Percentiles rank a stretch among this genome's conserved stretches.
phyloP scores from a whole-genome alignment of 2,113 vertebrate genomes.

The Antechinus stuartii region DNA sequence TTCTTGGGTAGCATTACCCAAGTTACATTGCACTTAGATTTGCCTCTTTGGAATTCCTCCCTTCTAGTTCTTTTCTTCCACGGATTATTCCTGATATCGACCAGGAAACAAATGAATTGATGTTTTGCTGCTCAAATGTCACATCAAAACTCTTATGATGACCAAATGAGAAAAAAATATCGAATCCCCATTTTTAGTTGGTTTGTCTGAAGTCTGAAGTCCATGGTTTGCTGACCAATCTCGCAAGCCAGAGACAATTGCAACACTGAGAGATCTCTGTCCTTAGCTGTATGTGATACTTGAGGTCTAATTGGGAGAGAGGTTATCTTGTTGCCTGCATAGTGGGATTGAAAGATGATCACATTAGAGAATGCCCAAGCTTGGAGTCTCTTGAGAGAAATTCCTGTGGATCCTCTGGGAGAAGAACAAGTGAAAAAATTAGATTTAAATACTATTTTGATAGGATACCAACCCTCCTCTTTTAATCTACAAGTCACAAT shows the following conservation, averaged over 20 bases:
- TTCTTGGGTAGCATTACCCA: not conserved
- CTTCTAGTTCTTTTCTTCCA: not conserved
- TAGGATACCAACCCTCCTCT: conserved; percentile 44
- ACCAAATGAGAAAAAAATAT: conserved; percentile 1
- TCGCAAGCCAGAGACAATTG: not conserved
- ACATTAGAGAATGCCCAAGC: not conserved
- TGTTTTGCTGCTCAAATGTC: conserved; percentile 3
- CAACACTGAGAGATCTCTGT: not conserved
- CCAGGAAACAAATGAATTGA: not conserved
- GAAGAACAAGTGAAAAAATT: conserved; percentile 26
- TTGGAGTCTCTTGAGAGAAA: not conserved
- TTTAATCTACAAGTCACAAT: conserved; percentile 26
- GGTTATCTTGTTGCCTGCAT: not conserved
- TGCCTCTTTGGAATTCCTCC: not conserved
- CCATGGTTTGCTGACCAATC: not conserved
- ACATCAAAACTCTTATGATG: not conserved
- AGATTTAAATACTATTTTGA: not conserved
- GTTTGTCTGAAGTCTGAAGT: conserved; percentile 25
- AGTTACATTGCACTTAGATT: not conserved
- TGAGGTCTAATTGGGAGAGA: not conserved
- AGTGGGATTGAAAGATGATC: not conserved
- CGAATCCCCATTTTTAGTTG: not conserved
- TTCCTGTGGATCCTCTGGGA: not conserved
- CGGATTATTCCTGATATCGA: not conserved
- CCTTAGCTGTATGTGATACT: conserved; percentile 12